Percentiles rank a stretch among this genome's conserved stretches.
Conservation (phyloP, 2,888 invertebrate species). For the Autographa pulchrina region DNA sequence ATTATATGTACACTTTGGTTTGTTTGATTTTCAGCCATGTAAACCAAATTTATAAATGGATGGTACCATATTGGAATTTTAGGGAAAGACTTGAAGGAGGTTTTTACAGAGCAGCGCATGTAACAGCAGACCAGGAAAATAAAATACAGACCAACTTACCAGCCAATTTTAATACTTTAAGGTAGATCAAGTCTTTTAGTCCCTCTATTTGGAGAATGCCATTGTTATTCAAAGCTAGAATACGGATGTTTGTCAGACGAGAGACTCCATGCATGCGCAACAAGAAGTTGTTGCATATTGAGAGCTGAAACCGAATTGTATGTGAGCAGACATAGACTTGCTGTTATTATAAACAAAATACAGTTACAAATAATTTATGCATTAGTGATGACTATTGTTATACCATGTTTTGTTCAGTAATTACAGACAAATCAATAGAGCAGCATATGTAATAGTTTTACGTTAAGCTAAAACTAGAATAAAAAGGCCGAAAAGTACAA, state of each 20-base stretch:
- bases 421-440: background rate
- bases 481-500: conserved; percentile 2
- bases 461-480: background rate
- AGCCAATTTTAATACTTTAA: conserved; percentile 94
- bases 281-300: conserved; percentile 95
- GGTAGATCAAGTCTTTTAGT: conserved; percentile 94
- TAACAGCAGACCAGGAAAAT: background rate
- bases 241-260: conserved; percentile 93
- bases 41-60: too few species aligned
- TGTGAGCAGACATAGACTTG: conserved; percentile 1
- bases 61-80: too few species aligned
- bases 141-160: conserved; percentile 69
- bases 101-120: too few species aligned
- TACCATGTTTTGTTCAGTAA: background rate
- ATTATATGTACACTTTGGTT: too few species aligned
- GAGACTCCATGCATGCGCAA: conserved; percentile 96
- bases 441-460: background rate
- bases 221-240: conserved; percentile 96
- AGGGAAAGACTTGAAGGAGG: too few species aligned
- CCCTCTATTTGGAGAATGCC: conserved; percentile 97
- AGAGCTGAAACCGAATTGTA: conserved; percentile 90
- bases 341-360: conserved; percentile 2
- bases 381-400: background rate
- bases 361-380: conserved; percentile 13
- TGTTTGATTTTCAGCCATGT: too few species aligned